Conservation (phyloP, 2,888 invertebrate species). For the Cordilura impudica region DNA sequence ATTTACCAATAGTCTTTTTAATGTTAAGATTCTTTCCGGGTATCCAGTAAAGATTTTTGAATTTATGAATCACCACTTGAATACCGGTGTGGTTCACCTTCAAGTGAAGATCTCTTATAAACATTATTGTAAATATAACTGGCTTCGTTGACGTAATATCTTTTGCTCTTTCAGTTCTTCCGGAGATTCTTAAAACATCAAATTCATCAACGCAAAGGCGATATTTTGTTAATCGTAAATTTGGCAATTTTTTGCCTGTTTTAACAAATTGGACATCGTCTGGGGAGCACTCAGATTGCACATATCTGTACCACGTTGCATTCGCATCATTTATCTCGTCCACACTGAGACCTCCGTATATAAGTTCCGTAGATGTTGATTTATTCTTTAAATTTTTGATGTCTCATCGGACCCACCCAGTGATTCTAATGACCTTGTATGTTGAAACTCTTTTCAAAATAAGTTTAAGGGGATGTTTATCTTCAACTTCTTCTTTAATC, state of each 20-base stretch:
- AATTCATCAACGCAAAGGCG: background rate
- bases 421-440: background rate
- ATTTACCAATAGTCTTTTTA: background rate
- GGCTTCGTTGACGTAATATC: too few species aligned
- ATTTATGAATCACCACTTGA: constrained; percentile 1
- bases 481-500: background rate
- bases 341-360: background rate
- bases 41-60: constrained; percentile 1
- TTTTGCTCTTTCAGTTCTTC: too few species aligned
- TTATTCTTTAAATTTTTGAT: background rate
- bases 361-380: background rate
- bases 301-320: background rate
- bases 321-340: background rate
- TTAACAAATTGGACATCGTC: background rate
- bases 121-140: too few species aligned
- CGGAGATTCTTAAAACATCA: background rate
- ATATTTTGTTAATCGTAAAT: constrained; percentile 5
- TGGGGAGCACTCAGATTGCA: background rate
- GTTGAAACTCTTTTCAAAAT: background rate
- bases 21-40: background rate
- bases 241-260: background rate
- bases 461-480: background rate
- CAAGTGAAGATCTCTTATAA: too few species aligned
- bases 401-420: background rate
- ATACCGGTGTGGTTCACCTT: too few species aligned